These are phyloP conservation scores for Nicator chloris DNA, from an alignment of 2,113 vertebrate species.

Conservation along the genomic window DNA sequence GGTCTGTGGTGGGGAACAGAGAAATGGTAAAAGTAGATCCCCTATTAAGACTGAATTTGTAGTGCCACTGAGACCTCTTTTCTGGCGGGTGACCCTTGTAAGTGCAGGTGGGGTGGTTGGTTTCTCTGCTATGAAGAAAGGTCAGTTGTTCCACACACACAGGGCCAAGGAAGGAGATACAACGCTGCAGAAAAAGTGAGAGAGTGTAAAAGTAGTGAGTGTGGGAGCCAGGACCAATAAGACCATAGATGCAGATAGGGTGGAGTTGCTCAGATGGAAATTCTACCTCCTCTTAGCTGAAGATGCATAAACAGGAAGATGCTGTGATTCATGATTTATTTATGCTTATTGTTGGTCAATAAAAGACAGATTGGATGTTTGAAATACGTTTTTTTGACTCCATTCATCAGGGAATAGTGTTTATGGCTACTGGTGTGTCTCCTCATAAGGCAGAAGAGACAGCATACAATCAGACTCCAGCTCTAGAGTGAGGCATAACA, in stretches of 20 bases:
- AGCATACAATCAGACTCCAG: neutral
- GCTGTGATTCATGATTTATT: neutral
- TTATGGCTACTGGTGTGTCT: neutral
- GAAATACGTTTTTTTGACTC: neutral
- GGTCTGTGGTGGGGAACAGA: neutral
- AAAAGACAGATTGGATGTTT: neutral
- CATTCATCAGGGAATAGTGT: neutral
- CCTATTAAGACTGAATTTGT: neutral
- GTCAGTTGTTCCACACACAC: fast-evolving
- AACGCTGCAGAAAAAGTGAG: neutral
- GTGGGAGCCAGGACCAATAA: neutral
- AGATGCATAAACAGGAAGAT: slow-evolving; percentile 23
- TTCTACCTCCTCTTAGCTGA: neutral
- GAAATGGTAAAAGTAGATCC: neutral
- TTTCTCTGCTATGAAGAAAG: neutral
- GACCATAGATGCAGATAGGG: neutral
- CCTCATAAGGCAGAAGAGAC: neutral
- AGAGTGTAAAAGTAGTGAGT: neutral
- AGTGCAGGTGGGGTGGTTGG: neutral
- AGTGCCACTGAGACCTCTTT: neutral
- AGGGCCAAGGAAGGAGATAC: fast-evolving
- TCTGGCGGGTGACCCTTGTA: neutral
- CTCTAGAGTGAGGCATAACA: neutral
- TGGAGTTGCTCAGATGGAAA: slow-evolving; percentile 23
- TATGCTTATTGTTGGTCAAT: neutral